These are phyloP conservation scores for Psettodes erumei DNA, from an alignment of 2,113 vertebrate species.

Conservation along the genomic window DNA sequence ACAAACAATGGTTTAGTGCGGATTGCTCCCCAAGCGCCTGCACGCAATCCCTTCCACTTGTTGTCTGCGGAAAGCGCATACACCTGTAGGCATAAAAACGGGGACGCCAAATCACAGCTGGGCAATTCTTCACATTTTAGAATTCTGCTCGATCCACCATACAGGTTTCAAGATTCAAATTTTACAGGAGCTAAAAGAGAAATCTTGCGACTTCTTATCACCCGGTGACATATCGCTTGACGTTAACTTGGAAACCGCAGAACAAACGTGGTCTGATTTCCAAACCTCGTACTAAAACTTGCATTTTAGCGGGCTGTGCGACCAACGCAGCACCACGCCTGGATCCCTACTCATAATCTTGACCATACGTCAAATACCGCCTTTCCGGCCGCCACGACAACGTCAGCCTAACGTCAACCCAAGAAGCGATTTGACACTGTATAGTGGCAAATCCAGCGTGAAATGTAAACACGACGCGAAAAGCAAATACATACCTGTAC, in stretches of 20 bases:
- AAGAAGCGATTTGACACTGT: background rate
- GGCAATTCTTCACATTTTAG: background rate
- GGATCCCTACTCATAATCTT: background rate
- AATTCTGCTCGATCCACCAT: background rate
- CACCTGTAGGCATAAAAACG: conserved; percentile 19
- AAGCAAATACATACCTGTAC: conserved; percentile 84
- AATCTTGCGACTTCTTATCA: background rate
- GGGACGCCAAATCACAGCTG: background rate
- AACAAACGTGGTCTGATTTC: background rate
- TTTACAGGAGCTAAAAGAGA: background rate
- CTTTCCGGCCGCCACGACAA: background rate
- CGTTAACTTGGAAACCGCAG: background rate
- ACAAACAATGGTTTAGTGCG: conserved; percentile 29
- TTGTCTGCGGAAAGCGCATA: background rate
- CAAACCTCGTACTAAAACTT: background rate
- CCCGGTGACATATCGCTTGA: background rate
- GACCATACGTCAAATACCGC: background rate
- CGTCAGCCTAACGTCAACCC: background rate
- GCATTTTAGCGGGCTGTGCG: too few relatives aligned
- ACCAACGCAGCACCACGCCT: background rate
- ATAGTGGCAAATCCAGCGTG: background rate
- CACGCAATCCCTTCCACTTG: conserved; percentile 8
- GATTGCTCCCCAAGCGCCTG: background rate
- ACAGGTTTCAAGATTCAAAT: conserved; percentile 1
- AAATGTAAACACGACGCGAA: background rate